phyloP scores from a whole-genome alignment of 1,140 invertebrate genomes.

The Conus betulinus region DNA sequence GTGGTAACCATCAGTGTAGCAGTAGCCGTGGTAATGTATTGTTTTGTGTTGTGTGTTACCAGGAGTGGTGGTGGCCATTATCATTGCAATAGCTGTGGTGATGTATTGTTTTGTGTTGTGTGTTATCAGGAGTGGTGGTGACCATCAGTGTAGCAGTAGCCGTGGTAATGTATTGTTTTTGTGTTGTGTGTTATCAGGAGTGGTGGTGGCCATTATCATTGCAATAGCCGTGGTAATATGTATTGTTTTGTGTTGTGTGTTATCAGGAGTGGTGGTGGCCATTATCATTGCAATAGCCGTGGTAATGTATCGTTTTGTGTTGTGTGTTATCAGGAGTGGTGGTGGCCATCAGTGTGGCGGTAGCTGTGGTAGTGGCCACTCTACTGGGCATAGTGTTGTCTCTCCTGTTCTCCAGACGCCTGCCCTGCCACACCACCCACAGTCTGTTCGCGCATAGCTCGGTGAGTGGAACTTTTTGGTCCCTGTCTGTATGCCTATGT shows the following conservation, averaged over 20 bases:
- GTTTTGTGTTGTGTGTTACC: not conserved
- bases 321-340: not conserved
- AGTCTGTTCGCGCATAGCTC: not conserved
- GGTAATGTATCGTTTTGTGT: too few species aligned
- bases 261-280: too few species aligned
- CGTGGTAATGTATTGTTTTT: not conserved
- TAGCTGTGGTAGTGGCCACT: not conserved
- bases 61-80: constrained; percentile 1
- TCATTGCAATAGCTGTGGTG: not conserved
- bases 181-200: too few species aligned
- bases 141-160: not conserved
- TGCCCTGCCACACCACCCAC: not conserved
- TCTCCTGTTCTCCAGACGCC: not conserved
- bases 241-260: too few species aligned
- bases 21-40: too few species aligned
- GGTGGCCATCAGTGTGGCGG: not conserved
- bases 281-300: too few species aligned
- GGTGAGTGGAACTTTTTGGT: not conserved
- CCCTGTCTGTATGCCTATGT: too few species aligned
- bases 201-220: too few species aligned
- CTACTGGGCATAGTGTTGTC: not conserved
- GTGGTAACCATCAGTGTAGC: too few species aligned
- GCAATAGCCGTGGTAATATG: too few species aligned
- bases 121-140: not conserved
- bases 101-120: too few species aligned